phyloP scores from a whole-genome alignment of 2,888 invertebrate genomes.

The Mythimna vitellina region DNA sequence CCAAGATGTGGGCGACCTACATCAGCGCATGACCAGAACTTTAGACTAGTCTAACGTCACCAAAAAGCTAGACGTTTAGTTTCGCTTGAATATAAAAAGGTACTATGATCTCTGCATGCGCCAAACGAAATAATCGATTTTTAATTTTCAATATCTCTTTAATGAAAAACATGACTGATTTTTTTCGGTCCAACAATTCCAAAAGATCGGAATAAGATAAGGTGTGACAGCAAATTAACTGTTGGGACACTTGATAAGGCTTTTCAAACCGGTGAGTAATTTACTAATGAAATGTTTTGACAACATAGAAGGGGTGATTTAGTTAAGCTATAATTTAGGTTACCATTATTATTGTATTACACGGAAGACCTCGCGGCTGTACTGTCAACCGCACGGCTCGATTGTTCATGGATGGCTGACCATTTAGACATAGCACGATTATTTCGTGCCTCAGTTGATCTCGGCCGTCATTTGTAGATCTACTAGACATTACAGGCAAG shows the following conservation, averaged over 20 bases:
- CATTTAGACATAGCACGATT: too few species aligned
- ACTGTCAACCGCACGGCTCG: too few species aligned
- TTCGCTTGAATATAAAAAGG: background rate
- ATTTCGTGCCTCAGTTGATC: too few species aligned
- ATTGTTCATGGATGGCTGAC: too few species aligned
- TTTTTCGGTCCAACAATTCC: background rate
- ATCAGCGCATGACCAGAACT: background rate
- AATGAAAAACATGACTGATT: background rate
- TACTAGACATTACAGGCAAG: too few species aligned
- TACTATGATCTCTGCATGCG: too few species aligned
- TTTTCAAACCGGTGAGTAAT: background rate
- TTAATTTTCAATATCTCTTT: background rate
- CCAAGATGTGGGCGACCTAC: too few species aligned
- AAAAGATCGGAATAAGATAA: slow-evolving; percentile 2
- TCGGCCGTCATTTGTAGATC: too few species aligned
- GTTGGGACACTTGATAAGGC: background rate
- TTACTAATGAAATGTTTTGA: background rate
- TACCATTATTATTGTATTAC: too few species aligned
- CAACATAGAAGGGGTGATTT: background rate
- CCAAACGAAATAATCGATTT: background rate
- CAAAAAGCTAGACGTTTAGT: background rate
- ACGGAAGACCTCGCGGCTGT: too few species aligned
- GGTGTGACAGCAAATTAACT: slow-evolving; percentile 4
- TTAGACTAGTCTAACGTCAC: background rate
- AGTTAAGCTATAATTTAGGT: background rate